Conservation (phyloP, 1,140 invertebrate genomes). For the Micrasema minimum region DNA sequence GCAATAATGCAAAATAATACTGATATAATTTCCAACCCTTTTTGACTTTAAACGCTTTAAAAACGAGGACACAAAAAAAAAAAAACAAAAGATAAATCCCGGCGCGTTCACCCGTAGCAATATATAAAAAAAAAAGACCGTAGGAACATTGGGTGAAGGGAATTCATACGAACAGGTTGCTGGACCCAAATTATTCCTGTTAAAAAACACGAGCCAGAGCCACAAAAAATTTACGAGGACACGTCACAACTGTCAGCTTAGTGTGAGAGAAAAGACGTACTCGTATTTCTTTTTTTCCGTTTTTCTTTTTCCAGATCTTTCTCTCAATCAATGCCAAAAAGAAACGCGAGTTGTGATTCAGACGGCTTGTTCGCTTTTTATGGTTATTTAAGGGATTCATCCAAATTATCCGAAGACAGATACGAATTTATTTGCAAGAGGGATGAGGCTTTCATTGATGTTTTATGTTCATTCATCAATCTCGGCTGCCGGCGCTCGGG, state of each 20-base stretch:
- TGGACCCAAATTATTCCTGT: slow-evolving; percentile 5
- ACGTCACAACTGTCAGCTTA: slow-evolving; percentile 31
- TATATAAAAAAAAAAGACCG: slow-evolving; percentile 39
- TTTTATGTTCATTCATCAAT: slow-evolving; percentile 46
- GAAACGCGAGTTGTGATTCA: not conserved
- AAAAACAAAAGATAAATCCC: slow-evolving; percentile 23
- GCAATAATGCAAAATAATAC: not conserved
- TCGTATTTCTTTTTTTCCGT: too few species aligned
- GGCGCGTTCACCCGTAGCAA: slow-evolving; percentile 44
- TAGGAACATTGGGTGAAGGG: slow-evolving; percentile 21
- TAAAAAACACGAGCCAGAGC: slow-evolving; percentile 23
- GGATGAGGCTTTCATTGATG: slow-evolving; percentile 38
- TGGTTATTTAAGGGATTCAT: slow-evolving; percentile 29
- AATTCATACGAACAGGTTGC: slow-evolving; percentile 52
- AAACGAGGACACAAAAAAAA: slow-evolving; percentile 13
- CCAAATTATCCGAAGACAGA: slow-evolving; percentile 22
- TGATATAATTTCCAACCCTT: slow-evolving; percentile 18
- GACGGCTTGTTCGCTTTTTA: slow-evolving; percentile 13
- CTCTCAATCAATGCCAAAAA: slow-evolving; percentile 16
- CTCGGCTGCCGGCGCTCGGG: slow-evolving; percentile 31
- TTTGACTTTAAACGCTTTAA: slow-evolving; percentile 24
- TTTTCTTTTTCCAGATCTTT: too few species aligned
- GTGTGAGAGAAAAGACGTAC: slow-evolving; percentile 13
- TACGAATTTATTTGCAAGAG: slow-evolving; percentile 7
- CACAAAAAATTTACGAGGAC: slow-evolving; percentile 38